A percentile compares a stretch with the other conserved stretches of the same genome.
Conservation (phyloP, 2,113 vertebrate species). For the Pteropus alecto region DNA sequence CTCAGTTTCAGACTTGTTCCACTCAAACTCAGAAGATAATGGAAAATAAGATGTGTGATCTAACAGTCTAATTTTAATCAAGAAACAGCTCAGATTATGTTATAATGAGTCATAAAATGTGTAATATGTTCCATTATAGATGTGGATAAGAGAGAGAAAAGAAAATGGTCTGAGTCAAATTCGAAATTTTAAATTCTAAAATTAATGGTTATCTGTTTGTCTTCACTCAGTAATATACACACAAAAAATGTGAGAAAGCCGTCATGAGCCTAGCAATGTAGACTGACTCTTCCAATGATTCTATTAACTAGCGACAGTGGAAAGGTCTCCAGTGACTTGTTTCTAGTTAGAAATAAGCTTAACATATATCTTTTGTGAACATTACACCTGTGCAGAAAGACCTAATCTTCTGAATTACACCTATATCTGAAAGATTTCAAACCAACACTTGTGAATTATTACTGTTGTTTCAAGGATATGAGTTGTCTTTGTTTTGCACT, state of each 20-base stretch:
- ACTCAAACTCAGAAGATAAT: constrained; percentile 73
- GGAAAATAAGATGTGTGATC: constrained; percentile 72
- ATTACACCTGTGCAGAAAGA: not conserved
- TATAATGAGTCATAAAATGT: not conserved
- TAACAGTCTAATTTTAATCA: not conserved
- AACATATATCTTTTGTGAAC: not conserved
- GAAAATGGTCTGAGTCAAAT: not conserved
- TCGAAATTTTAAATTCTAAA: not conserved
- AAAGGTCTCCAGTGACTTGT: not conserved
- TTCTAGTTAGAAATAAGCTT: not conserved
- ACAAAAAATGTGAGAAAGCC: not conserved
- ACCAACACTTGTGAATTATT: not conserved
- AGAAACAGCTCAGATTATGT: not conserved
- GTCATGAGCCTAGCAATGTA: not conserved
- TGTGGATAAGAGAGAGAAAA: not conserved
- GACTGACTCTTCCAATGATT: not conserved
- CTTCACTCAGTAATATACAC: not conserved
- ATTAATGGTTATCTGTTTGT: not conserved
- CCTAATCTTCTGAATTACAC: not conserved
- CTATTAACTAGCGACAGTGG: not conserved
- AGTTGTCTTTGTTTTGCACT: not conserved
- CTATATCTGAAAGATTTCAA: constrained; percentile 14
- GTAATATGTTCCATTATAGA: not conserved
- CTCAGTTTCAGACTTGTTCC: constrained; percentile 88
- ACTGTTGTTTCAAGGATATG: not conserved